Evolutionary conservation across 2,888 invertebrate species (phyloP), one percentile per base, ranked within the genome.

Genomic region (Amphimallon solstitiale): DNA sequence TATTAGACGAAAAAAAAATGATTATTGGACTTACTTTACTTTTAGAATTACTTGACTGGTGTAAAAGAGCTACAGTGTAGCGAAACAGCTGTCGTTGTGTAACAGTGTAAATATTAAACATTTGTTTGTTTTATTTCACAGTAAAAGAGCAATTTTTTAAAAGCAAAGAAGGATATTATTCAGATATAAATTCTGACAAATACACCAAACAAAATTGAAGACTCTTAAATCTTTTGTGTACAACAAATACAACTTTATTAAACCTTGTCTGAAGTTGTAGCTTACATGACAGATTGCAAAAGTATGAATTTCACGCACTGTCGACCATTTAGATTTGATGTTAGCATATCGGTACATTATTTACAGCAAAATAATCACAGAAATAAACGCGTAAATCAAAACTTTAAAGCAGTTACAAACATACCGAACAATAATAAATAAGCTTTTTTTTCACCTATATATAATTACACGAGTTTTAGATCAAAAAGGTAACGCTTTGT

Each of bases 351-450:
- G 6, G 21, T 34, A 23, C 9, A n/a, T 62, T 62, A 62, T 35
- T 62, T 62, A 62, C 49, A 49, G 14, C 34, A 14, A 62, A 62
- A 49, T 62, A 62, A 62, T 62, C 62, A 49, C 35, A 15, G 38
- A 48, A 46, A 46, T 49, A 10, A 29, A 6, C 7, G 23, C 56
- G 56, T 56, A 56, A 56, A 56, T 56, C 43, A 56, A 56, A 56
- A 56, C 9, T 56, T 10, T 14, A 12, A n/a, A 56, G 17, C 15
- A 7, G 40, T 21, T 35, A 40, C 23, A 62, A 49, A 62, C 23
- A 49, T 7, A 62, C 23, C 49, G 49, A 48, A 14, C 38, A 17
- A 49, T 37, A 49, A 46, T 62, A 62, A 62, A 60, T 48, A 45
- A 29, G n/a, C 9, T 19, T 43, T 46, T 62, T 62, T 62, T 35